Base-by-base conservation (phyloP, 2,888 invertebrate species). In the Xanthorhoe spadicearia region DNA sequence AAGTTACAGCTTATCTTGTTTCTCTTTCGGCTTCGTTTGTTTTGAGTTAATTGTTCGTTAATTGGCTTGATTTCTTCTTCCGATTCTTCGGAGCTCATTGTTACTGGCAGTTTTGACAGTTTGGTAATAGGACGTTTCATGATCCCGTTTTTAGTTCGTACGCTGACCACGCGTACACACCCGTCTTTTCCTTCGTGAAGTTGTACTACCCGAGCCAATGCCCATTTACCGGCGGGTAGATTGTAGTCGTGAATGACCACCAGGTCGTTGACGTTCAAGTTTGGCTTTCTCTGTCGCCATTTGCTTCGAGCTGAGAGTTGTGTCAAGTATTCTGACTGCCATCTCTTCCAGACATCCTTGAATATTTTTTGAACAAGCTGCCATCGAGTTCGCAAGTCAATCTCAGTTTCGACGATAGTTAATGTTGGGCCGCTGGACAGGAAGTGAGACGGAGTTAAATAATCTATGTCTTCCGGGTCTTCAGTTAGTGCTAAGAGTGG, bases 101-200 rank as follows among this genome's bases (percentile, higher is more conserved):
- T 38, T 1, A 38, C 38, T 1, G 38, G 48, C 6, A 48, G 48
- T 48, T 48, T 48, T 48, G 48, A 48, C 3, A 48, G 48, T n/a
- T 48, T 48, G 1, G 48, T 48, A n/a, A 48, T n/a, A 5, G 48
- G 48, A 9, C 48, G 48, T 48, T 48, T 48, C 48, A 48, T 48
- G 10, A 48, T 48, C n/a, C 48, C 70, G 19, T 58, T 66, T 59
- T 68, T 64, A 46, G 72, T 72, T 60, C 68, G 68, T n/a, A 72
- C 7, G 5, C 69, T 35, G 23, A 68, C 68, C 13, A 72, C 70
- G n/a, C 71, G 52, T 3, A 69, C 66, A 28, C 56, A 61, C 1
- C 65, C 59, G 35, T 71, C 71, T 32, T 50, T 55, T 10, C 72
- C 69, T 8, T 64, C 48, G 48, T 48, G 48, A n/a, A 48, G 48